phyloP scores from a whole-genome alignment of 2,888 invertebrate species.

The Monochamus alternatus region DNA sequence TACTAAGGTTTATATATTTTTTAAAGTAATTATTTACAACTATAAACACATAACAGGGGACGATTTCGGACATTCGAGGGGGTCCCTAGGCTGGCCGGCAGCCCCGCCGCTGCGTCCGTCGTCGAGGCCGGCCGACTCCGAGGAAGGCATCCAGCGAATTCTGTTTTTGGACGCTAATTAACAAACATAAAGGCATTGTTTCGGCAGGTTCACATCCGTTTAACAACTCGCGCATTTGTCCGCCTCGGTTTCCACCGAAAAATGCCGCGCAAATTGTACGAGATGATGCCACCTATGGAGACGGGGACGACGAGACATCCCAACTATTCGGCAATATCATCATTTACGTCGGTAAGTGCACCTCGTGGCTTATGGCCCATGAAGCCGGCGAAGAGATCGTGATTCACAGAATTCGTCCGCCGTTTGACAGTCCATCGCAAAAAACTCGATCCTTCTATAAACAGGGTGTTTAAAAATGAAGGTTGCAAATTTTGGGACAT shows the following conservation, averaged over 20 bases:
- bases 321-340: slow-evolving; percentile 31
- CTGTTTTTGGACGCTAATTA: slow-evolving; percentile 69
- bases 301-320: slow-evolving; percentile 39
- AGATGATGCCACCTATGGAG: slow-evolving; percentile 46
- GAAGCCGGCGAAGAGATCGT: too few relatives aligned
- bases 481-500: too few relatives aligned
- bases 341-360: slow-evolving; percentile 17
- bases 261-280: slow-evolving; percentile 53
- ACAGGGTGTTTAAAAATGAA: too few relatives aligned
- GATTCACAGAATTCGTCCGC: too few relatives aligned
- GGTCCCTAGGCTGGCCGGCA: neutral
- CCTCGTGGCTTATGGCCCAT: too few relatives aligned
- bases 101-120: neutral
- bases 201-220: slow-evolving; percentile 63
- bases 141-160: slow-evolving; percentile 63
- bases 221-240: slow-evolving; percentile 60
- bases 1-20: too few relatives aligned
- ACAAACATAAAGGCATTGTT: slow-evolving; percentile 68
- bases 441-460: too few relatives aligned
- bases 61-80: too few relatives aligned
- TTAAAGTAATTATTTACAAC: too few relatives aligned
- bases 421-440: too few relatives aligned
- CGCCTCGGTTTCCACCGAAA: slow-evolving; percentile 53
- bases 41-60: too few relatives aligned
- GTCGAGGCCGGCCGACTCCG: slow-evolving; percentile 10